A percentile compares a stretch with the other conserved stretches of the same genome.
phyloP scores from a whole-genome alignment of 2,888 invertebrate species.

The Eupelmus urozonus region DNA sequence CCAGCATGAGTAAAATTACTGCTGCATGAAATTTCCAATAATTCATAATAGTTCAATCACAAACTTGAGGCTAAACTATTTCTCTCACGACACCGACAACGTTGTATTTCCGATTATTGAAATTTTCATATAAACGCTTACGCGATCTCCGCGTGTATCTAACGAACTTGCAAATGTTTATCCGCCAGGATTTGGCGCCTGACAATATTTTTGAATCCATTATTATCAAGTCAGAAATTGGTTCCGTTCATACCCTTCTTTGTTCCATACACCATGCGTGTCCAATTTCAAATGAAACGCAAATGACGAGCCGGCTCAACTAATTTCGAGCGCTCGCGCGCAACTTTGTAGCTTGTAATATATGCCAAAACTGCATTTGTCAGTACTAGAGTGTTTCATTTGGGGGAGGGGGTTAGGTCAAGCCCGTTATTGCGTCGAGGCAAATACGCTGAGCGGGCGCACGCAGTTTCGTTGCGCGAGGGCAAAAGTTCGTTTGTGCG shows the following conservation, averaged over 20 bases:
- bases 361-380: conserved; percentile 52
- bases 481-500: conserved; percentile 37
- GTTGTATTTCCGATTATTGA: background rate
- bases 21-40: background rate
- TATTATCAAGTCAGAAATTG: conserved; percentile 39
- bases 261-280: background rate
- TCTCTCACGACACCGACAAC: background rate
- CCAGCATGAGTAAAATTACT: too few species aligned
- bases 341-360: conserved; percentile 52
- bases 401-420: conserved; percentile 21
- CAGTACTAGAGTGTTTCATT: conserved; percentile 65
- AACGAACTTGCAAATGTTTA: conserved; percentile 27
- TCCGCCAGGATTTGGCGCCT: conserved; percentile 13
- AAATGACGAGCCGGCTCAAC: conserved; percentile 38
- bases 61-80: background rate
- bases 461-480: conserved; percentile 2
- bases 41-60: background rate
- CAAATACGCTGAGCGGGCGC: too few species aligned
- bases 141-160: background rate
- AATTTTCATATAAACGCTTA: conserved; percentile 37
- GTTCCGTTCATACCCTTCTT: background rate
- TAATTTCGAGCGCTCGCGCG: conserved; percentile 38
- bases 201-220: conserved; percentile 22
- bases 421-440: conserved; percentile 41
- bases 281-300: background rate